These are phyloP conservation scores for Cyphomyrmex costatus DNA, from an alignment of 1,140 invertebrate genomes.

Conservation along the genomic window DNA sequence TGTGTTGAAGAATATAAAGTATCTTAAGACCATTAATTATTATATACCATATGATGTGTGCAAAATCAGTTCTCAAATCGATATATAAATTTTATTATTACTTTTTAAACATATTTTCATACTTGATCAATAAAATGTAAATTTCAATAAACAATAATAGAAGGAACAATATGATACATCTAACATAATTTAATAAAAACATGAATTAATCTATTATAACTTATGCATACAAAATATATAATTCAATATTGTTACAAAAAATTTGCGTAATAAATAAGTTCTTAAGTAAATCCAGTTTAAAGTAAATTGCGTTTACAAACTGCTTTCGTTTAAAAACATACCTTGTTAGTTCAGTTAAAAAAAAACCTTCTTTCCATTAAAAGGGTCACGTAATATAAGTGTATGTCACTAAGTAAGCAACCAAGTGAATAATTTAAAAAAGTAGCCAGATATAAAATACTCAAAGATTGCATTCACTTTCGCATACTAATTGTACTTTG, in stretches of 20 bases:
- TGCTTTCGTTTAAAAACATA: not conserved
- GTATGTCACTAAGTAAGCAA: not conserved
- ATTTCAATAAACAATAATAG: not conserved
- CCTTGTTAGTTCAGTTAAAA: not conserved
- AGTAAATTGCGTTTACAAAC: conserved; percentile 8
- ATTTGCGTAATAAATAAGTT: not conserved
- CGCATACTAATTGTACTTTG: too few relatives aligned
- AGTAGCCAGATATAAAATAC: not conserved
- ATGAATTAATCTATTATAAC: not conserved
- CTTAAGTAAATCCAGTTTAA: not conserved
- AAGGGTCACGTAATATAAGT: not conserved
- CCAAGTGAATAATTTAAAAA: not conserved
- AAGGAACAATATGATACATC: not conserved
- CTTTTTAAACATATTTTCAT: not conserved
- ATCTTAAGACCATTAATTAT: too few relatives aligned
- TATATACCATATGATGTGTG: too few relatives aligned
- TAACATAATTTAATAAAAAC: not conserved
- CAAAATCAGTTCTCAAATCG: too few relatives aligned
- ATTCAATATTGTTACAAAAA: not conserved
- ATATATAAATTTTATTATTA: not conserved
- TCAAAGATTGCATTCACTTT: not conserved
- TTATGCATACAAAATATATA: not conserved
- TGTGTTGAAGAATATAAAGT: too few relatives aligned
- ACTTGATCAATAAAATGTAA: not conserved
- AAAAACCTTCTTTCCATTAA: not conserved